Conservation (phyloP, 1,140 invertebrate genomes). For the Drosophila sproati region DNA sequence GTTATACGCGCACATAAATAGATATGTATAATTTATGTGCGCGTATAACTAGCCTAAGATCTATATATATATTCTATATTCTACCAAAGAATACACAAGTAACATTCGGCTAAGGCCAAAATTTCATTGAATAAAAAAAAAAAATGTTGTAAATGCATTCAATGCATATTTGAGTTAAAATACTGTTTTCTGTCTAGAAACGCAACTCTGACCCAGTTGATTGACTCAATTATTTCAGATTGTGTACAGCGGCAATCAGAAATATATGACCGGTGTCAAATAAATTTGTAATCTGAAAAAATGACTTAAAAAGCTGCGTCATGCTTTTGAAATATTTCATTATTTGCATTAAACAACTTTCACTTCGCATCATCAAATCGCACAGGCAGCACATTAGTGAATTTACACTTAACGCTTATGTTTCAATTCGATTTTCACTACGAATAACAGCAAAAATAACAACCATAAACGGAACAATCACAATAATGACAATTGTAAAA, state of each 20-base stretch:
- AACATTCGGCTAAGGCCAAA: constrained; percentile 27
- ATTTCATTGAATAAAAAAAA: constrained; percentile 43
- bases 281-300: constrained; percentile 4
- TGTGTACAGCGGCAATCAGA: background rate
- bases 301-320: constrained; percentile 1
- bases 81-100: constrained; percentile 14
- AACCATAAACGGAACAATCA: constrained; percentile 1
- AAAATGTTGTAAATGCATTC: constrained; percentile 35
- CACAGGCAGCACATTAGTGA: background rate
- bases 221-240: constrained; percentile 15
- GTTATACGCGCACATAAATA: constrained; percentile 17
- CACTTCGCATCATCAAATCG: constrained; percentile 10
- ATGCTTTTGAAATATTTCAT: constrained; percentile 5
- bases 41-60: too few relatives aligned
- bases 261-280: background rate
- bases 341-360: constrained; percentile 30
- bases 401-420: constrained; percentile 15
- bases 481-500: constrained; percentile 2
- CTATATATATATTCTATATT: constrained; percentile 4
- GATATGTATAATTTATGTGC: background rate
- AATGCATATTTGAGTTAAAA: constrained; percentile 32
- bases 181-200: background rate
- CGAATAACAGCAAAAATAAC: background rate
- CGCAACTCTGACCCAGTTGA: constrained; percentile 30
- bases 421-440: constrained; percentile 4